Evolutionary conservation across 2,888 invertebrate species (phyloP), one percentile per base, ranked within the genome.

Genomic region (Cosmopolites sordidus): DNA sequence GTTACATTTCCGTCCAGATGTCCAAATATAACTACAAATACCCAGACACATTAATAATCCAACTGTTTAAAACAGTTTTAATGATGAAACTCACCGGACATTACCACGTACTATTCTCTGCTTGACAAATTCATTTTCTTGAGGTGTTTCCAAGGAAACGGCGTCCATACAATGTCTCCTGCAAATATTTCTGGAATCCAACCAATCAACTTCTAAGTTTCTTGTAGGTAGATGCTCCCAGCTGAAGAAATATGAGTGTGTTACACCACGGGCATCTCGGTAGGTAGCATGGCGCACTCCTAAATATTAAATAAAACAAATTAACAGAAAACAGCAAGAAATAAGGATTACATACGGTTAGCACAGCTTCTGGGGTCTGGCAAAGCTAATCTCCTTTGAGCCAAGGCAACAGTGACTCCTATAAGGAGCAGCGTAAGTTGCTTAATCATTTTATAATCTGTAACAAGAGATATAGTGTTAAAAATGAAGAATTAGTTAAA

Each of bases 91-190:
- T 33, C 54, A 62, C 62, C 55, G 56, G 38, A 86, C 79, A 68
- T 83, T 84, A 66, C 89, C 89, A 65, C 89, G 80, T 2, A 87
- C 83, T 61, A 92, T 83, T 69, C 91, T 84, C 72, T 92, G 91
- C 74, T 92, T 92, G 64, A 92, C 79, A 71, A 92, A 92, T 71
- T 92, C 91, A 73, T 92, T 92, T 76, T 93, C 89, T 75, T 92
- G 91, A 11, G 92, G 91, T 6, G 92, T 91, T 75, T 93, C 92
- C 57, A 93, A 73, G 8, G 91, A 90, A 16, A 92, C 92, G 63
- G 92, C 90, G 75, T 93, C 93, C 93, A 93, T 93, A 73, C 93
- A 93, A 69, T 92, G 92, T 62, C 92, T 82, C 59, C 93, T 83
- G 76, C 93, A 93, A 68, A 92, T 91, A 75, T 93, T 93, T 62